phyloP scores from a whole-genome alignment of 2,113 vertebrate genomes.

The Cebidichthys violaceus region DNA sequence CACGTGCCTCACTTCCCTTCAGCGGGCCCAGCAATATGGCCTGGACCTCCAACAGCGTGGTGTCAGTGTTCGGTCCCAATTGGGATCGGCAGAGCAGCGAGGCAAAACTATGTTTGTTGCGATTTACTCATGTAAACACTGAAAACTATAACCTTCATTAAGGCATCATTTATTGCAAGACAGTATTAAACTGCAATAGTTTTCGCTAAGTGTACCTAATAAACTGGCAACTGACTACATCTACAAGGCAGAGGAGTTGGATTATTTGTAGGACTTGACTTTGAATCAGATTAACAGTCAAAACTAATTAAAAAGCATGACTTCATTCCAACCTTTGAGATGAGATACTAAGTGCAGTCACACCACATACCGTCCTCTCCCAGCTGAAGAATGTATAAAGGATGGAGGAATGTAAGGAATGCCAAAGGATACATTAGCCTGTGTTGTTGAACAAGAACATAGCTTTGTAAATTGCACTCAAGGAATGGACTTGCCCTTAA shows the following conservation, averaged over 20 bases:
- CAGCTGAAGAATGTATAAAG: conserved; percentile 60
- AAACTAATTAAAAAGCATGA: not conserved
- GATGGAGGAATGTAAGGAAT: conserved; percentile 58
- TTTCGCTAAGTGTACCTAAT: not conserved
- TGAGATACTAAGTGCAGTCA: conserved; percentile 33
- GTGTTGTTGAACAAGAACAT: conserved; percentile 25
- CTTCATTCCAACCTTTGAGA: conserved; percentile 26
- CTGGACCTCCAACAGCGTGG: too few relatives aligned
- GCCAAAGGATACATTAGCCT: conserved; percentile 33
- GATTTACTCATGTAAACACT: not conserved
- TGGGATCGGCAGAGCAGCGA: too few relatives aligned
- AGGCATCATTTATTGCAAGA: not conserved
- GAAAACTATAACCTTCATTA: not conserved
- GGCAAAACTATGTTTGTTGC: not conserved
- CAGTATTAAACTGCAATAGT: not conserved
- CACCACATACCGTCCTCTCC: conserved; percentile 61
- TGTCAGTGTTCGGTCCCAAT: too few relatives aligned
- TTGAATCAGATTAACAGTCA: too few relatives aligned
- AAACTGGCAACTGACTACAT: not conserved
- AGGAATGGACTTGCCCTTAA: conserved; percentile 17
- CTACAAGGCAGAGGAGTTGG: not conserved
- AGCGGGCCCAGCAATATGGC: too few relatives aligned
- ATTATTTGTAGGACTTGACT: not conserved
- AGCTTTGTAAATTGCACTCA: conserved; percentile 13
- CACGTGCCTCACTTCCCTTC: too few relatives aligned